phyloP scores from a whole-genome alignment of 2,113 vertebrate species.

The Smithornis capensis region DNA sequence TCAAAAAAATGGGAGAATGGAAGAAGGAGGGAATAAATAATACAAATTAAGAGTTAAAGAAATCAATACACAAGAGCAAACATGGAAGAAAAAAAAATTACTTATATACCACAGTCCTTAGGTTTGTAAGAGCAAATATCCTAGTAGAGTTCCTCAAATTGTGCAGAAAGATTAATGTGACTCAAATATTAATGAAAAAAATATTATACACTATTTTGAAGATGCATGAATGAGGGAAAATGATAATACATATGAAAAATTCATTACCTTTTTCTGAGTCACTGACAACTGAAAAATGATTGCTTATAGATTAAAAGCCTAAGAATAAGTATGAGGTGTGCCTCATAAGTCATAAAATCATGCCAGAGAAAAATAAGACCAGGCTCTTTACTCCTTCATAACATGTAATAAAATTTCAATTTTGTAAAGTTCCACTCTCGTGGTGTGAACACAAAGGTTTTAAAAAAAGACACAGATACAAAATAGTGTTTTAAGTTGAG shows the following conservation, averaged over 20 bases:
- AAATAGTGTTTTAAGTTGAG: not conserved
- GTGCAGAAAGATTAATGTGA: not conserved
- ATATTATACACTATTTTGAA: not conserved
- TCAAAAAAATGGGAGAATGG: not conserved
- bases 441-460: not conserved
- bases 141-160: not conserved
- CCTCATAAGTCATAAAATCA: not conserved
- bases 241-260: not conserved
- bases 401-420: not conserved
- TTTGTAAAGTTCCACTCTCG: not conserved
- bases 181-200: not conserved
- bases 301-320: not conserved
- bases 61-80: not conserved
- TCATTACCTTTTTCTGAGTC: not conserved
- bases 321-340: not conserved
- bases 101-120: not conserved
- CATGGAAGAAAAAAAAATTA: not conserved
- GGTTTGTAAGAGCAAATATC: not conserved
- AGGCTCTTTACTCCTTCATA: not conserved
- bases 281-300: not conserved
- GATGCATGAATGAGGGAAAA: not conserved
- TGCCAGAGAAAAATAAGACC: not conserved
- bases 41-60: not conserved
- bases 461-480: not conserved
- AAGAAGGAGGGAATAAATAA: not conserved